Evolutionary conservation across 2,113 vertebrate species (phyloP), one percentile per base, ranked within the genome.

Genomic region (Lamprologus ornatipinnis): DNA sequence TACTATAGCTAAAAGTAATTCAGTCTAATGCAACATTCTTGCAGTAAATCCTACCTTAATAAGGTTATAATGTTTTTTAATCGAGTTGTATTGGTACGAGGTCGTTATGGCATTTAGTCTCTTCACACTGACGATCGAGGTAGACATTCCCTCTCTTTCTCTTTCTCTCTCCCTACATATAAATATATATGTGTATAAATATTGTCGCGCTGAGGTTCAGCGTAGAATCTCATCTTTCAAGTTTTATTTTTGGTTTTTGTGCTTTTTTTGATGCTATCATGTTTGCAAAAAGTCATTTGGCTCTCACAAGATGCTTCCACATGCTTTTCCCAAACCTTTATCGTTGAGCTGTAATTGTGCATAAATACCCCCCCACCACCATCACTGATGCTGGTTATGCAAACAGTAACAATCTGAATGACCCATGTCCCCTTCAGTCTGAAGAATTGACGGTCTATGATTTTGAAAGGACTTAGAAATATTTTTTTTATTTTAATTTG

Each of bases 1-100:
- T 78, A 58, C 19, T 17, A 21, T 58, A 45, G 73, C 51, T 83
- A 37, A 45, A 84, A 58, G 37, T 26, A 58, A 35, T 78, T 55
- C 65, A 21, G 10, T 49, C 12, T 82, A 26, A 45, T 60, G 47
- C 26, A 57, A 49, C 58, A 9, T 80, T 58, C 84, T 28, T 54
- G 37, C 4, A 73, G 54, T 57, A 57, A 82, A 82, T 14, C 19
- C 21, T 21, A 17, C 35, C 14, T 75, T 28, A 60, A 60, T 57
- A 55, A 51, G 42, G 33, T 80, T 42, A 9, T 33, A 28, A 58
- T 14, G 26, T 78, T 78, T 23, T 78, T 23, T 51, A 47, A 73
- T 78, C 42, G 19, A 47, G 70, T 23, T 68, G 17, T 4, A 70
- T 40, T 70, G 28, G 70, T 63, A 45, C 23, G 45, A 53, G 13